Conservation (phyloP, 1,140 invertebrate genomes). For the Belonocnema kinseyi region DNA sequence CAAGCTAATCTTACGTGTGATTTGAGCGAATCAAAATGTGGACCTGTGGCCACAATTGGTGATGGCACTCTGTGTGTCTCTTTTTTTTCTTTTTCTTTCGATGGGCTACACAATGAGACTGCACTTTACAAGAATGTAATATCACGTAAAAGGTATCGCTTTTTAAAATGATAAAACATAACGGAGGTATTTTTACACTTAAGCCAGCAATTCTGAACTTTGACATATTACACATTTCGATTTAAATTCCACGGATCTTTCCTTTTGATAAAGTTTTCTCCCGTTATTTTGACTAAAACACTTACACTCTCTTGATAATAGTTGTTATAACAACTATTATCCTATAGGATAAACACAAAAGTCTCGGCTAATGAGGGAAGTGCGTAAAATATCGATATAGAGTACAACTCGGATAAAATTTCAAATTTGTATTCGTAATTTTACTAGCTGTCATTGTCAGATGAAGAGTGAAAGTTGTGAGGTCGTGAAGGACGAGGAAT, state of each 20-base stretch:
- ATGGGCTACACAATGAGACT: conserved; percentile 20
- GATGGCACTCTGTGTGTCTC: not conserved
- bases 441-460: not conserved
- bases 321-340: no score
- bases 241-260: conserved; percentile 1
- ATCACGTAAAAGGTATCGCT: conserved; percentile 20
- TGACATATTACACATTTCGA: not conserved
- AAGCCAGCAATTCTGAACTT: conserved; percentile 13
- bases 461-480: not conserved
- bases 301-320: not conserved
- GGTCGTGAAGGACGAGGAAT: not conserved
- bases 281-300: conserved; percentile 1
- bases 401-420: not conserved
- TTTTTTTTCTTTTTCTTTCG: not conserved
- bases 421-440: not conserved
- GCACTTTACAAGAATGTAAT: conserved; percentile 23
- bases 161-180: conserved; percentile 11
- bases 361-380: not conserved
- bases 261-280: conserved; percentile 7
- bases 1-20: conserved; percentile 7
- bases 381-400: not conserved
- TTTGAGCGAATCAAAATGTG: not conserved
- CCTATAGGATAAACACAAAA: not conserved
- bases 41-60: not conserved
- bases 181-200: conserved; percentile 25